Evolutionary conservation across 2,113 vertebrate genomes (phyloP).

Genomic region (Prolemur simus): DNA sequence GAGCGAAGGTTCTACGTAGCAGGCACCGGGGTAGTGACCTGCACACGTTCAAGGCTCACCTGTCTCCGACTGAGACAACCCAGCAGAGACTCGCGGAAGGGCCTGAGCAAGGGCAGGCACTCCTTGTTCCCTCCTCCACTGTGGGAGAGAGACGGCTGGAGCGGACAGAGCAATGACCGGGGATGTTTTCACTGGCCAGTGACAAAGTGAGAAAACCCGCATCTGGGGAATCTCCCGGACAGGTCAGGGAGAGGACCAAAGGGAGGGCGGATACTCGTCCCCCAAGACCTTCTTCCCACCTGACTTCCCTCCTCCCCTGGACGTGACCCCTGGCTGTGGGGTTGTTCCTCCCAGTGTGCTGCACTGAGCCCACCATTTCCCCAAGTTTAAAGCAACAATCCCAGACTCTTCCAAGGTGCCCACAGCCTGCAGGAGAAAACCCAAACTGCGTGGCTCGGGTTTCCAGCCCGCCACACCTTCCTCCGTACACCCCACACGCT

Average conservation of each 20-base stretch:
- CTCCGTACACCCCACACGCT: fast-evolving
- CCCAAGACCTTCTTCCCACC: background rate
- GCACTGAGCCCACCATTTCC: background rate
- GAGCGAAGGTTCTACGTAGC: fast-evolving
- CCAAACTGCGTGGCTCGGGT: fast-evolving
- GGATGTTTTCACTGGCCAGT: fast-evolving
- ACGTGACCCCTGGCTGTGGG: background rate
- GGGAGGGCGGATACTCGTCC: fast-evolving
- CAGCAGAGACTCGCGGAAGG: background rate
- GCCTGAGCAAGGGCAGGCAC: background rate
- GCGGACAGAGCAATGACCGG: fast-evolving
- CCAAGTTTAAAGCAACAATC: background rate
- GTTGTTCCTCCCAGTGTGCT: fast-evolving
- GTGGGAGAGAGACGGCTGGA: fast-evolving
- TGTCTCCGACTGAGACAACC: background rate
- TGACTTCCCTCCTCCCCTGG: background rate
- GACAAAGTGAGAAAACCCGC: background rate
- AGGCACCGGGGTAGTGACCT: background rate
- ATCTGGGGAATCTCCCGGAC: fast-evolving
- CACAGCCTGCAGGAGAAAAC: too few relatives aligned
- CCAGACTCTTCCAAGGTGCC: background rate
- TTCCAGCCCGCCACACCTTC: background rate
- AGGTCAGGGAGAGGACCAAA: fast-evolving
- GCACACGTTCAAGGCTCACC: too few relatives aligned
- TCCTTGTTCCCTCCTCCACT: background rate